Evolutionary conservation across 2,888 invertebrate genomes (phyloP), one percentile per base, ranked within the genome.

Genomic region (Tortricodes alternella): DNA sequence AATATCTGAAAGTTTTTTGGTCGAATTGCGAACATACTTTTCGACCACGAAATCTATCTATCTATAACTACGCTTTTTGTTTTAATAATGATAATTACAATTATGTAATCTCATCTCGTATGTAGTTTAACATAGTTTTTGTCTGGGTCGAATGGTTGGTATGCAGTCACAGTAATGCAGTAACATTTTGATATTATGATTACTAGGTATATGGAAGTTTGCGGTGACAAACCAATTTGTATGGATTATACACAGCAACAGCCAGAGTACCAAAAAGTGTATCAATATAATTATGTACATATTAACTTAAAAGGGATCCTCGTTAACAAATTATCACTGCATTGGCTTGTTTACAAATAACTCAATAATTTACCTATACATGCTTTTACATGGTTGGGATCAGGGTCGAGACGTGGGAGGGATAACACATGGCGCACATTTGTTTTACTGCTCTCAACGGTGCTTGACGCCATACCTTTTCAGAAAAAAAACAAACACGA

Each of bases 391-490:
- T 50, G 32, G 50, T 32, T 21, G 50, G 32, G 43, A 56, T 56
- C 56, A 56, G 37, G 44, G 44, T 13, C 44, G 50, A 32, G 21
- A 49, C 38, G 56, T 56, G 56, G 49, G 56, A 56, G 49, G 56
- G 37, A 56, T 34, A 46, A 56, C 56, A 56, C 49, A 50, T 56
- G 56, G 56, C 56, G 37, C 44, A 18, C 56, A 56, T 56, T 56
- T 50, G 56, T 44, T 49, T 50, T 32, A 37, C 37, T 43, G 49
- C 43, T 48, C 43, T 53, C 32, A 13, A 13, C 44, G 18, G 37
- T 16, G 41, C 41, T 41, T 41, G 35, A 35, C 21, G 43, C 32
- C 32, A 34, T 34, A 46, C 49, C 18, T 39, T 49, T 27, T 46
- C 32, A 21, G 15, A 34, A 8, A 9, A 34, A 46, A 46, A 32